These are phyloP conservation scores for Rhea pennata DNA, from an alignment of 2,113 vertebrate genomes.

Conservation along the genomic window DNA sequence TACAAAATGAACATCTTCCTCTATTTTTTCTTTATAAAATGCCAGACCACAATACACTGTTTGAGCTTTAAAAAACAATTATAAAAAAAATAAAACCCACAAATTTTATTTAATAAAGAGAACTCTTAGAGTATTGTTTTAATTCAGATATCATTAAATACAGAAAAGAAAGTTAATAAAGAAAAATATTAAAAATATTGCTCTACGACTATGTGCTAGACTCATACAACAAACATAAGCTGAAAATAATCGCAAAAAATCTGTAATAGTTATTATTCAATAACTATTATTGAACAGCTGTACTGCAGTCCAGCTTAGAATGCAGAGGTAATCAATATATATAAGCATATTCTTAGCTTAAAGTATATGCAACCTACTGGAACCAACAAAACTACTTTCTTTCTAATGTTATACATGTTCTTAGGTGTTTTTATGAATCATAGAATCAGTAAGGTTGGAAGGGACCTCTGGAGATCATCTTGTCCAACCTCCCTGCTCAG, in stretches of 20 bases:
- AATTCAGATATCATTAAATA: background rate
- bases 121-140: background rate
- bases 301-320: background rate
- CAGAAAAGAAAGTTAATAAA: background rate
- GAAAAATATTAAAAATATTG: background rate
- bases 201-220: background rate
- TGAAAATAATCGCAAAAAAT: background rate
- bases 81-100: accelerated
- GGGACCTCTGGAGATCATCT: too few relatives aligned
- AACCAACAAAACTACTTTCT: background rate
- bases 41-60: background rate
- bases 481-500: too few relatives aligned
- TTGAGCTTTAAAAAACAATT: background rate
- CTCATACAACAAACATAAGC: background rate
- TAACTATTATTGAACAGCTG: background rate
- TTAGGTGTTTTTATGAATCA: background rate
- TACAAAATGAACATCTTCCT: background rate
- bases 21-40: background rate
- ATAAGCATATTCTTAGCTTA: background rate
- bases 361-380: background rate
- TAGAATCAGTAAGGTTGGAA: too few relatives aligned
- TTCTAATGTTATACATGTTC: background rate
- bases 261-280: background rate
- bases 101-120: background rate
- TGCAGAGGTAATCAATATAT: background rate